Evolutionary conservation across 2,888 invertebrate species (phyloP), one percentile per base, ranked within the genome.

Genomic region (Drosophila borealis): DNA sequence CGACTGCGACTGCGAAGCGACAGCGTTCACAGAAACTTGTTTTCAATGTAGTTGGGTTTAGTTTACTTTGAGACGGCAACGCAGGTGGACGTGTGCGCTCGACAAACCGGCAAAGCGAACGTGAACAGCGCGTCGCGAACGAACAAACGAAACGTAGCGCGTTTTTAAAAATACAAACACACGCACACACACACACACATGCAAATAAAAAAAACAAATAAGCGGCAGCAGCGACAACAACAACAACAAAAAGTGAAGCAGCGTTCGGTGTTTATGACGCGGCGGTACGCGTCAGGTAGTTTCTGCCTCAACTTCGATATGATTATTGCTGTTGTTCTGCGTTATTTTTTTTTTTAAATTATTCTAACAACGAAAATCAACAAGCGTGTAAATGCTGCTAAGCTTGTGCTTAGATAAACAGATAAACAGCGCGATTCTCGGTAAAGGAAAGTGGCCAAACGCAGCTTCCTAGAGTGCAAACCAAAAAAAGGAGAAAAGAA

Each of bases 51-150:
- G 85, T 84, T 83, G 80, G 70, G 57, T 87, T 83, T 86, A 92
- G 91, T 92, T 92, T 91, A 90, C 87, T 90, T 91, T 90, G 90
- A 89, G 90, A 88, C 91, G 89, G 89, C 91, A 81, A 83, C 88
- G 90, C 87, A 89, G 90, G 82, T 90, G 90, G 92, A 91, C 90
- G 91, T 91, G 85, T 88, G 67, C 48, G 69, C 61, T 62, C 64
- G 78, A 78, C 48, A 51, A 37, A 45, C 17, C 48, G 29, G 51
- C 49, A 46, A 39, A 63, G 25, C 71, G 62, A 80, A 65, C 70
- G 83, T 74, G 75, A 79, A 67, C 17, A 17, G 69, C 86, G 78
- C 70, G 77, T 70, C 62, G 49, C 65, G 34, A 55, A 53, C 33
- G 65, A 79, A 29, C 29, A 8, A 29, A 71, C 66, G 61, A 65